Percentiles rank a stretch among this genome's conserved stretches.
phyloP scores from a whole-genome alignment of 2,888 invertebrate genomes.

The Penaeus monodon region DNA sequence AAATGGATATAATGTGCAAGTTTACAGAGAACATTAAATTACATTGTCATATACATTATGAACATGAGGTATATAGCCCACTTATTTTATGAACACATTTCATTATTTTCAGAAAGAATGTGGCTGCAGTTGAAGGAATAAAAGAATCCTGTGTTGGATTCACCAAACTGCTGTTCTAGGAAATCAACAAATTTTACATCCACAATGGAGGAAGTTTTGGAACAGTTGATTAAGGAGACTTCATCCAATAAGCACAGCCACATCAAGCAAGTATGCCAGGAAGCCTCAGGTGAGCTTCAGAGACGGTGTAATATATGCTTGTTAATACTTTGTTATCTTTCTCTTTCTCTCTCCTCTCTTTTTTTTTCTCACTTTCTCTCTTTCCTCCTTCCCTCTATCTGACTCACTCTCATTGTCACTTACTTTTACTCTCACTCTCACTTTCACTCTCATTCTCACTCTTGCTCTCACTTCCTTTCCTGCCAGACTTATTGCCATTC shows the following conservation, averaged over 20 bases:
- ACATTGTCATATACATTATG: not conserved
- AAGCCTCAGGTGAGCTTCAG: slow-evolving; percentile 41
- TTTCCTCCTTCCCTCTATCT: not conserved
- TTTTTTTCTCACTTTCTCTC: not conserved
- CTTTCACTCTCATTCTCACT: not conserved
- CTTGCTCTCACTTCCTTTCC: not conserved
- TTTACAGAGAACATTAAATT: too few relatives aligned
- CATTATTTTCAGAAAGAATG: not conserved
- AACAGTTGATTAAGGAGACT: slow-evolving; percentile 44
- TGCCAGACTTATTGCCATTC: too few relatives aligned
- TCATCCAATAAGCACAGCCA: slow-evolving; percentile 21
- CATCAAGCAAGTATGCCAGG: slow-evolving; percentile 30
- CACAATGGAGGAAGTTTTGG: slow-evolving; percentile 60
- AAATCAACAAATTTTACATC: not conserved
- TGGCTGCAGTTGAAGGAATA: not conserved
- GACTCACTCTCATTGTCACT: not conserved
- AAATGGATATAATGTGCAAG: too few relatives aligned
- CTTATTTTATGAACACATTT: not conserved
- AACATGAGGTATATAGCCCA: not conserved
- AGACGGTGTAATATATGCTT: not conserved
- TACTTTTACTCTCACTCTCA: not conserved
- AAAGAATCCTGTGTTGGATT: not conserved
- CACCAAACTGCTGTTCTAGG: not conserved
- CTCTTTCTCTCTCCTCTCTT: not conserved
- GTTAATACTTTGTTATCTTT: not conserved